A percentile compares a stretch with the other conserved stretches of the same genome.
These are phyloP conservation scores for Perca fluviatilis DNA, from an alignment of 2,113 vertebrate genomes.

Conservation along the genomic window DNA sequence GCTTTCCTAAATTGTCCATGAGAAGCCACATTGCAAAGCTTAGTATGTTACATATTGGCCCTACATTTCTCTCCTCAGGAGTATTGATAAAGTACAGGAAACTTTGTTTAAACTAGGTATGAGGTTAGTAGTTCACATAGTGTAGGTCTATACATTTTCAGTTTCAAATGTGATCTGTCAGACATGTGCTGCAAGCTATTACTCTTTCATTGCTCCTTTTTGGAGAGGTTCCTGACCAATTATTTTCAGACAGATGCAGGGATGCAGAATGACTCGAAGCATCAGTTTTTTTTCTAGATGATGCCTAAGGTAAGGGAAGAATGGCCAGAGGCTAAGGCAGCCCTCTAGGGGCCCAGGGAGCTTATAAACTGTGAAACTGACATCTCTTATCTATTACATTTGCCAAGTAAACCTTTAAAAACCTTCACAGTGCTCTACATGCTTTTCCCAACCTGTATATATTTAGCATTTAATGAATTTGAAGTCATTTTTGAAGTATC, in stretches of 20 bases:
- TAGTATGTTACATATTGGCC: not conserved
- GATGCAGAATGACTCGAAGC: slow-evolving; percentile 99
- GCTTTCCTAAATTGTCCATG: not conserved
- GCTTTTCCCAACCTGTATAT: slow-evolving; percentile 72
- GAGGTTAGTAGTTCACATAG: slow-evolving; percentile 48
- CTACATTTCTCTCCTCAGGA: not conserved
- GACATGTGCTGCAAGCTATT: slow-evolving; percentile 83
- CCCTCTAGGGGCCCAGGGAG: slow-evolving; percentile 94
- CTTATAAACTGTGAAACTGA: slow-evolving; percentile 99
- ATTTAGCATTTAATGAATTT: slow-evolving; percentile 79
- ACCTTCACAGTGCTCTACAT: slow-evolving; percentile 95
- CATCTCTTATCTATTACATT: slow-evolving; percentile 99
- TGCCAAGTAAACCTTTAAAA: slow-evolving; percentile 99
- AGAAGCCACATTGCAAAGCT: not conserved
- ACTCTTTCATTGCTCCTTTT: slow-evolving; percentile 87
- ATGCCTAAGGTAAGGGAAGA: slow-evolving; percentile 99
- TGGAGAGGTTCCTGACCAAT: slow-evolving; percentile 97
- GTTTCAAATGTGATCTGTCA: slow-evolving; percentile 80
- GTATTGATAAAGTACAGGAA: slow-evolving; percentile 61
- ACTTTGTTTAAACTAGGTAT: slow-evolving; percentile 59
- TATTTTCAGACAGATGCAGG: slow-evolving; percentile 99
- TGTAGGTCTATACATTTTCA: slow-evolving; percentile 66
- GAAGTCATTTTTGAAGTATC: slow-evolving; percentile 76
- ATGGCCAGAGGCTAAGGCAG: slow-evolving; percentile 98
- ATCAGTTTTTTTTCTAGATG: slow-evolving; percentile 94